Conservation (phyloP, 2,113 vertebrate species). For the Laterallus jamaicensis region DNA sequence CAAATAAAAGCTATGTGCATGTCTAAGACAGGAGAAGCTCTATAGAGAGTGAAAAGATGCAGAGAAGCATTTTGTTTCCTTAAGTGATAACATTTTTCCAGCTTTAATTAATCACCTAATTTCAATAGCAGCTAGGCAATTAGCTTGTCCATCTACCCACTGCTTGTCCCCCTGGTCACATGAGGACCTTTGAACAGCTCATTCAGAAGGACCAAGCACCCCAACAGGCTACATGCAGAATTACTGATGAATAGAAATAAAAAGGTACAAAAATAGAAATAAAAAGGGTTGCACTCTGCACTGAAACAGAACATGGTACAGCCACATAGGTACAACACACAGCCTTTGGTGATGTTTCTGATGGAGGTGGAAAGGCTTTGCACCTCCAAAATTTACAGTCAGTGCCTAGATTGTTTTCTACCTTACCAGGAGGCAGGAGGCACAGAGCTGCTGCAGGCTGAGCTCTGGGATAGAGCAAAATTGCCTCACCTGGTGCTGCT, state of each 20-base stretch:
- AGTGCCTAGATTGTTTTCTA: accelerated
- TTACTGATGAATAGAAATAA: accelerated
- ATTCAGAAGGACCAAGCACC: neutral
- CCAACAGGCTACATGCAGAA: accelerated
- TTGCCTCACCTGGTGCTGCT: neutral
- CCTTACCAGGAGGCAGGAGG: neutral
- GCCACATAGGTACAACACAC: neutral
- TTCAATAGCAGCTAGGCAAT: neutral
- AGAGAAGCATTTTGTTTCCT: neutral
- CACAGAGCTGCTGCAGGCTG: neutral
- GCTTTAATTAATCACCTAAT: neutral
- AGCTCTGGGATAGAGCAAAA: neutral
- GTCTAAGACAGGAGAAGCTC: neutral
- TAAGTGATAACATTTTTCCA: neutral
- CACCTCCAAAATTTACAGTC: neutral
- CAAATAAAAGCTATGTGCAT: neutral
- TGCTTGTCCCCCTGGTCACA: neutral
- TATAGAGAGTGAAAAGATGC: neutral
- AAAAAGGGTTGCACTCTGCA: too few relatives aligned
- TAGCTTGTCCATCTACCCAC: accelerated
- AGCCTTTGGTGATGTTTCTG: too few relatives aligned
- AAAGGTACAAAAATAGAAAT: neutral
- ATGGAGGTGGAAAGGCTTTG: neutral
- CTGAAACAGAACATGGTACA: accelerated
- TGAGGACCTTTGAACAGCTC: neutral